Evolutionary conservation across 2,797 vertebrate genomes (phyloP), one percentile per base, ranked within the genome.

Genomic region (Trematomus bernacchii): DNA sequence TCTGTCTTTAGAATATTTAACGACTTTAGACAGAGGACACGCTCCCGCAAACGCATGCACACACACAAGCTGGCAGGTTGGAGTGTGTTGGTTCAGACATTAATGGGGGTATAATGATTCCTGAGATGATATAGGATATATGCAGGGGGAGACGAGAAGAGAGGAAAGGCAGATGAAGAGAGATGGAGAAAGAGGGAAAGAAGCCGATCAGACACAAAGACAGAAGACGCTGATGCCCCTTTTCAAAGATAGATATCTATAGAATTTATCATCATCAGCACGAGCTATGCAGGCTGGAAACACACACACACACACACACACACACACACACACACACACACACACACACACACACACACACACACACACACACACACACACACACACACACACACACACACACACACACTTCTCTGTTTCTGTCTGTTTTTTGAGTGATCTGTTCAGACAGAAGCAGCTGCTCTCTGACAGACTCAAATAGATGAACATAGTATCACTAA

Each of bases 1-100:
- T 87, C 85, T 88, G 89, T 91, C 92, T 91, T 91, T 82, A 72
- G 89, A 91, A 89, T 90, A 87, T 87, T 86, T 90, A 93, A 92
- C 69, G 61, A 88, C 83, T 87, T 87, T 15, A 86, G 87, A 89
- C 85, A 86, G 85, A 82, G 79, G 82, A 87, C 71, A 75, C 43
- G 1, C 71, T 60, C 76, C 53, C 57, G 42, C 70, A 69, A 54
- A 71, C 21, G 33, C 68, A 55, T 53, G 64, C 66, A 71, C 65
- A 68, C 46, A 77, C 77, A 57, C 46, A 60, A 43, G 63, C 73
- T 78, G 72, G 70, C 76, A 75, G 64, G 82, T 79, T 82, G 76
- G 73, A 84, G 82, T 79, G 85, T 86, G 85, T 89, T 89, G 66
- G 73, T 84, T 86, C 67, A 79, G 53, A 62, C 69, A 44, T 52